Base-by-base conservation (phyloP, 2,797 vertebrate genomes). In the Cynopterus sphinx region DNA sequence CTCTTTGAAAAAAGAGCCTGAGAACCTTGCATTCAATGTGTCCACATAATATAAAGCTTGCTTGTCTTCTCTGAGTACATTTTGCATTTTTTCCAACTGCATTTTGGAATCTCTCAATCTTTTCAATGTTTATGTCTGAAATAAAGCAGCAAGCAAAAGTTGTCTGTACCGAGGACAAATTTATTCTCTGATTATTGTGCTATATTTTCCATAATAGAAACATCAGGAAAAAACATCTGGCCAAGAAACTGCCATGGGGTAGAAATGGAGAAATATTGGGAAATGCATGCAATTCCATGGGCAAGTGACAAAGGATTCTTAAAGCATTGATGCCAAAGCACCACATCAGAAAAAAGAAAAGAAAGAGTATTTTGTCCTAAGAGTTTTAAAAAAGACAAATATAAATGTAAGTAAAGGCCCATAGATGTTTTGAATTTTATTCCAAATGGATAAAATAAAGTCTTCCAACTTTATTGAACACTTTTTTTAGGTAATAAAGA, bases 151-250 rank as follows among this genome's bases (percentile, higher is more conserved):
- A 68, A 49, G 55, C 31, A 85, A 85, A 95, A 87, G 15, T 73
- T 77, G 70, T 86, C 41, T 96, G 75, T 33, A 70, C 43, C 55
- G 12, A 41, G 21, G 61, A 36, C n/a, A 91, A 28, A 55, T 70
- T 82, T 86, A 4, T 16, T 57, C 31, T 92, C 57, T 96, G 81
- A 85, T 87, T 77, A 83, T 59, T 75, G 10, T 79, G 53, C 95
- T 33, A 71, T 68, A 92, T 55, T 96, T 70, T 7, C 78, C 70
- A 94, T 68, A 46, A 81, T 6, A 71, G 57, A 15, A 70, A 88
- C 39, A 90, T 96, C 84, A 89, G 26, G 95, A 41, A 73, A 65
- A 95, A 95, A 93, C 74, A 95, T 92, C 39, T 97, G 78, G 59
- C 55, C 70, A 81, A 82, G n/a, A 89, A 73, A 82, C 28, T 77